A percentile compares a stretch with the other conserved stretches of the same genome.
phyloP scores from a whole-genome alignment of 1,140 invertebrate species.

The Copidosoma floridanum region DNA sequence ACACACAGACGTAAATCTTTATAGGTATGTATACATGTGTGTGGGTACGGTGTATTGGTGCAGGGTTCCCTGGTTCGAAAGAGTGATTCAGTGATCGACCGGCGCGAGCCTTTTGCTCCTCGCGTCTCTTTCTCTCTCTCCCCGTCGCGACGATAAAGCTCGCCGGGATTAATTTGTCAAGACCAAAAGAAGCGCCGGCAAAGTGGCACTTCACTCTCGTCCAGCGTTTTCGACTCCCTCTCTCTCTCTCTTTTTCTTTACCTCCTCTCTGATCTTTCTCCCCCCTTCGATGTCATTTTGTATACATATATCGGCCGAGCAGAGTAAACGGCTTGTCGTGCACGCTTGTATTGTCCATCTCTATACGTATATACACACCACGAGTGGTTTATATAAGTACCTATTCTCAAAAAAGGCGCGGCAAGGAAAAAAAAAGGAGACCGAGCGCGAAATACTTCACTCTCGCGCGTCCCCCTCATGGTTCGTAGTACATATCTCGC shows the following conservation, averaged over 20 bases:
- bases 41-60: no score
- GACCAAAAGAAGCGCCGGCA: slow-evolving; percentile 19
- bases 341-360: slow-evolving; percentile 19
- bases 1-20: no score
- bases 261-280: no score
- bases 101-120: slow-evolving; percentile 1
- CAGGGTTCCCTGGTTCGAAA: no score
- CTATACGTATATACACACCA: no score
- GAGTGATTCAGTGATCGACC: slow-evolving; percentile 14
- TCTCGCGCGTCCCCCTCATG: no score
- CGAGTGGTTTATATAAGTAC: no score
- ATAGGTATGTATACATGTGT: no score
- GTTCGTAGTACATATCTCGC: no score
- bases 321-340: slow-evolving; percentile 14
- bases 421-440: background rate
- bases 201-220: slow-evolving; percentile 11
- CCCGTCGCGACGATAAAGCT: slow-evolving; percentile 16
- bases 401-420: no score
- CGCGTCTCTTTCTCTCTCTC: slow-evolving; percentile 15
- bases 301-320: background rate
- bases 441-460: background rate
- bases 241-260: background rate
- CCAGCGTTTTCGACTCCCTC: no score
- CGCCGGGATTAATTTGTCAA: slow-evolving; percentile 25
- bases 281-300: no score